These are phyloP conservation scores for Zelleria hepariella DNA, from an alignment of 2,888 invertebrate species.

Conservation along the genomic window DNA sequence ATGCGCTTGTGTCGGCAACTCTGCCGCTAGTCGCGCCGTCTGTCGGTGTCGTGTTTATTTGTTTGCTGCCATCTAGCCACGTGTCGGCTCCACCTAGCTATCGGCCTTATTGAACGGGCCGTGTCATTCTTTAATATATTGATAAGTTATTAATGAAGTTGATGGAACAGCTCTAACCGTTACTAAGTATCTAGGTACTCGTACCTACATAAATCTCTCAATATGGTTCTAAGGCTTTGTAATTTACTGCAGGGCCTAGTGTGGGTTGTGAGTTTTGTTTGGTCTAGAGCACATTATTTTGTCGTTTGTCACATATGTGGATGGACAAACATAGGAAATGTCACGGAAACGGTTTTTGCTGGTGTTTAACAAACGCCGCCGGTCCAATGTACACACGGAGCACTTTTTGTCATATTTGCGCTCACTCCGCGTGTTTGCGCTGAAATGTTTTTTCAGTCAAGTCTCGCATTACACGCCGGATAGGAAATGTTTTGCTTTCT, in stretches of 20 bases:
- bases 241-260: too few species aligned
- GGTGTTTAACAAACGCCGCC: background rate
- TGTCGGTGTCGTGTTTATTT: conserved; percentile 10
- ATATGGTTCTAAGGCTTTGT: too few species aligned
- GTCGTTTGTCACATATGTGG: background rate
- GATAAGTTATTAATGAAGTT: too few species aligned
- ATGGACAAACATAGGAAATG: conserved; percentile 25
- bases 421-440: conserved; percentile 47
- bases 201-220: too few species aligned
- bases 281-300: too few species aligned
- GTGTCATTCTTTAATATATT: too few species aligned
- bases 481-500: background rate
- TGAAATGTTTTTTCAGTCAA: conserved; percentile 37
- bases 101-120: too few species aligned
- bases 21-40: too few species aligned
- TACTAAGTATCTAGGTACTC: too few species aligned
- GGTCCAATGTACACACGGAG: conserved; percentile 19
- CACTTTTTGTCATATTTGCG: conserved; percentile 51
- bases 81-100: too few species aligned
- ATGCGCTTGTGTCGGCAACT: conserved; percentile 24
- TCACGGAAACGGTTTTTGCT: conserved; percentile 5
- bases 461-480: conserved; percentile 24
- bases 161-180: too few species aligned
- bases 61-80: background rate
- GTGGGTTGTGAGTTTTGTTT: too few species aligned